Evolutionary conservation across 2,113 vertebrate genomes (phyloP).

Genomic region (Puma concolor): DNA sequence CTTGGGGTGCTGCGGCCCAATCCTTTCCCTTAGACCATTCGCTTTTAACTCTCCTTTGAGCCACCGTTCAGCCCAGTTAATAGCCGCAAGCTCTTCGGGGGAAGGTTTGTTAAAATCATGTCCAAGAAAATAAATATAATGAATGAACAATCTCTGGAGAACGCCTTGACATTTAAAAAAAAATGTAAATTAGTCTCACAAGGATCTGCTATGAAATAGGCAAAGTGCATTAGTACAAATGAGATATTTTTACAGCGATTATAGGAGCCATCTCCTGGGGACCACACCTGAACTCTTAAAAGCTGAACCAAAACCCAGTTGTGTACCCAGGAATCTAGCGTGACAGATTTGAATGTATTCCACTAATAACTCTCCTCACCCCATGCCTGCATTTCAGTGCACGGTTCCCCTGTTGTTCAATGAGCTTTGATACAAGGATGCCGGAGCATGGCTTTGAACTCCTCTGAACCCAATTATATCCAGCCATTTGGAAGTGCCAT

Average conservation of each 20-base stretch:
- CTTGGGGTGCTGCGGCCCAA: conserved; percentile 63
- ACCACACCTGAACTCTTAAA: conserved; percentile 78
- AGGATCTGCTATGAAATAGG: conserved; percentile 77
- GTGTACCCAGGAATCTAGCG: conserved; percentile 78
- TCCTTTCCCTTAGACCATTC: conserved; percentile 83
- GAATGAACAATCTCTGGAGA: conserved; percentile 87
- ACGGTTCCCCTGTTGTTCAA: conserved; percentile 82
- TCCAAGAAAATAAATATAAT: conserved; percentile 89
- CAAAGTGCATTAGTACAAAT: conserved; percentile 77
- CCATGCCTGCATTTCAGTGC: conserved; percentile 79
- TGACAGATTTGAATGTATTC: conserved; percentile 75
- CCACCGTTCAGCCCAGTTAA: conserved; percentile 80
- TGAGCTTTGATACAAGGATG: conserved; percentile 87
- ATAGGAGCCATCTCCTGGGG: conserved; percentile 77
- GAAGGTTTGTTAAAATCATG: conserved; percentile 84
- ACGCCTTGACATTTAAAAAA: conserved; percentile 83
- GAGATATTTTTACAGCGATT: conserved; percentile 79
- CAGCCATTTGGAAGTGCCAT: conserved; percentile 86
- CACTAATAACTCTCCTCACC: conserved; percentile 82
- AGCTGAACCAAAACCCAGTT: conserved; percentile 76
- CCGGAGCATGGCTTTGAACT: conserved; percentile 87
- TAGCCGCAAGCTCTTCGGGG: conserved; percentile 83
- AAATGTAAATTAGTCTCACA: conserved; percentile 81
- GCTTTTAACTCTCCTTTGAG: conserved; percentile 84
- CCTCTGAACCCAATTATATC: conserved; percentile 88